These are phyloP conservation scores for Hanleya hanleyi DNA, from an alignment of 2,888 invertebrate genomes.

Conservation along the genomic window DNA sequence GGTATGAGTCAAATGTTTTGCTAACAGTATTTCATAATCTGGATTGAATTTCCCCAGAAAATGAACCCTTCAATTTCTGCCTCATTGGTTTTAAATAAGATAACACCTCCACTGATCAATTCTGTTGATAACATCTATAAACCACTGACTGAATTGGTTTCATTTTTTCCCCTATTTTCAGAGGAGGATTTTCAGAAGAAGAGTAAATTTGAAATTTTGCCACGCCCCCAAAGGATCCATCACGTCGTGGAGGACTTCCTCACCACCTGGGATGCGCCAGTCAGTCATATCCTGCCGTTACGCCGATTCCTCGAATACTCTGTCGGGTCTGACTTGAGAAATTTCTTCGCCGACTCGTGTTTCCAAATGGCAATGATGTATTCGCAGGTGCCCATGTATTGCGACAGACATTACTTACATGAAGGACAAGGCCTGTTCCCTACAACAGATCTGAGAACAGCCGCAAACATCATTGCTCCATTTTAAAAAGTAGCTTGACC, in stretches of 20 bases:
- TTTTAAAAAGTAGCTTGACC: too few species aligned
- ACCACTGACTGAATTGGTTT: neutral
- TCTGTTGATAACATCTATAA: neutral
- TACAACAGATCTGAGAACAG: constrained; percentile 13
- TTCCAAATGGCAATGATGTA: constrained; percentile 64
- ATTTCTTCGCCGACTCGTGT: constrained; percentile 67
- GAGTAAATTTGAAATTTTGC: constrained; percentile 55
- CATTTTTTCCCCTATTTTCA: constrained; percentile 36
- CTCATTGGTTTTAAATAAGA: neutral
- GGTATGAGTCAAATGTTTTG: too few species aligned
- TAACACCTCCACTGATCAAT: neutral
- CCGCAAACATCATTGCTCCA: neutral
- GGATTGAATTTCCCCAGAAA: too few species aligned
- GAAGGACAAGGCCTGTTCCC: constrained; percentile 51
- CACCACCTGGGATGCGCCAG: constrained; percentile 71
- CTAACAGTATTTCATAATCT: too few species aligned
- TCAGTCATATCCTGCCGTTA: constrained; percentile 72
- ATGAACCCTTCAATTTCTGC: neutral
- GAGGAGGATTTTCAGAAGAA: constrained; percentile 51
- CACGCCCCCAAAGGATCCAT: constrained; percentile 70
- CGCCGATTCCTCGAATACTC: constrained; percentile 64
- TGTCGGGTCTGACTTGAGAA: constrained; percentile 62
- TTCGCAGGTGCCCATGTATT: constrained; percentile 50
- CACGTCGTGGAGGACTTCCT: constrained; percentile 75
- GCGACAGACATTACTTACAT: constrained; percentile 51